Conservation (phyloP, 2,797 vertebrate species). For the Melanotaenia parkinsoni region DNA sequence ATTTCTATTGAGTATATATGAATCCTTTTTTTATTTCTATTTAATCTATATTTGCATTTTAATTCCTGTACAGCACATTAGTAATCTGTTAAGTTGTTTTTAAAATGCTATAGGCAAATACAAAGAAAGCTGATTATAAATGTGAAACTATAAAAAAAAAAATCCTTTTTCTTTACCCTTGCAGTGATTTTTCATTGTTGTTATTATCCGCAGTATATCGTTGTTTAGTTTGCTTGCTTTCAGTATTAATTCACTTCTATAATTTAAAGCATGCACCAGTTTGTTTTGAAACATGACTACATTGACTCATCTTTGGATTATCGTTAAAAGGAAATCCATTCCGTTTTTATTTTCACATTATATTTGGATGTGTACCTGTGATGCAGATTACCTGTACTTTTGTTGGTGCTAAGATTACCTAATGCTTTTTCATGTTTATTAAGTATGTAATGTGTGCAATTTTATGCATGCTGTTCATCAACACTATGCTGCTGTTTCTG, state of each 20-base stretch:
- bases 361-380: neutral
- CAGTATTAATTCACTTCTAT: neutral
- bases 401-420: neutral
- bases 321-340: neutral
- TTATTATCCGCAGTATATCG: neutral
- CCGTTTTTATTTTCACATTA: neutral
- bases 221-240: neutral
- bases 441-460: neutral
- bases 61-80: too few species aligned
- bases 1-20: too few species aligned
- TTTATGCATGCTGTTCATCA: neutral
- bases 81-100: too few species aligned
- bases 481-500: neutral
- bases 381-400: neutral
- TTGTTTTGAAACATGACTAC: neutral
- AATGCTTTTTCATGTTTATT: slow-evolving; percentile 8
- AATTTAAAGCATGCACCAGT: neutral
- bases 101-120: neutral
- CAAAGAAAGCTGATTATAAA: neutral
- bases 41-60: neutral
- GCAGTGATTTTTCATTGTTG: neutral
- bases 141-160: neutral
- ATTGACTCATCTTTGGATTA: neutral
- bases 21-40: too few species aligned
- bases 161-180: neutral